Evolutionary conservation across 2,113 vertebrate genomes (phyloP), one percentile per base, ranked within the genome.

Genomic region (Lynx canadensis): DNA sequence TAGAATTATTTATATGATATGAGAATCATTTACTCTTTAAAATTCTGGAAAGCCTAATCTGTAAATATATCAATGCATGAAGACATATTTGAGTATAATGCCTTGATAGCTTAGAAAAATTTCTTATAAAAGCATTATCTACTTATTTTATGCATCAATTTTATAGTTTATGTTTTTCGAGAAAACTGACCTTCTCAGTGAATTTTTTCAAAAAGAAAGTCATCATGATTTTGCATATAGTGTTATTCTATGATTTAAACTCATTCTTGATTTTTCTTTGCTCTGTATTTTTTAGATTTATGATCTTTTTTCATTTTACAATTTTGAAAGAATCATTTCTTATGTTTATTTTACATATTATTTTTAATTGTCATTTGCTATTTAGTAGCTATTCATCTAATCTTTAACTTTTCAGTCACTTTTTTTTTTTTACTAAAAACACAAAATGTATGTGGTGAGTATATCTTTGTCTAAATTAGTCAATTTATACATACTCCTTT

Each of bases 11-110:
- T 96, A 86, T 57, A 60, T 60, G 19, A 78, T 63, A 79, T 81
- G 45, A 73, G 31, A 86, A 55, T 69, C 13, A 94, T 91, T 94
- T 93, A 86, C 36, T 86, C 83, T 66, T 60, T 91, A 31, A 33
- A 73, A 73, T 18, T 80, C 52, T 85, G 18, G 66, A 86, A 52
- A 87, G 18, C 31, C 31, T 94, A 50, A 96, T 93, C 68, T 60
- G 7, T 89, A 69, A 96, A 69, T 68, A 84, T 78, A 89, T 78
- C 31, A 69, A 69, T n/a, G 15, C 15, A 60, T 69, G 33, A 78
- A 84, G 91, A 84, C 19, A 12, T 57, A 57, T 33, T 91, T 81
- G 65, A 94, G 45, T 80, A 91, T 57, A 81, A 91, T 87, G 19
- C 18, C 65, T 81, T 96, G 16, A 55, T 81, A 91, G 55, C 45